Conservation (phyloP, 2,888 invertebrate genomes). For the Rotaria macrura region DNA sequence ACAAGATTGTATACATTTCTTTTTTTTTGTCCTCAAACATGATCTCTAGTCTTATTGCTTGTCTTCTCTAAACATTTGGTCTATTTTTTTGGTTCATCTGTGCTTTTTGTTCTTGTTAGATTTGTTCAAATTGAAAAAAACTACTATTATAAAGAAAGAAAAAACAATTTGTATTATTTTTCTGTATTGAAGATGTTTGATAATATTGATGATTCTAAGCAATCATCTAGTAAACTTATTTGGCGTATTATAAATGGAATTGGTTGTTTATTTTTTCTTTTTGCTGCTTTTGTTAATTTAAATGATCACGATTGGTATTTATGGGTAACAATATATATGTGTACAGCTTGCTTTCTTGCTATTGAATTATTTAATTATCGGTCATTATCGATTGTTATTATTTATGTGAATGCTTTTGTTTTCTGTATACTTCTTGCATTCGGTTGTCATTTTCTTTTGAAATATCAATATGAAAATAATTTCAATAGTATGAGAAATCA, state of each 20-base stretch:
- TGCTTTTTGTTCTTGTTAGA: neutral
- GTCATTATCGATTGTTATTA: neutral
- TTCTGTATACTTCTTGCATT: neutral
- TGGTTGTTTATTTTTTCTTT: neutral
- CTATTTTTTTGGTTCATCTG: neutral
- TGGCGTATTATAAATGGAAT: neutral
- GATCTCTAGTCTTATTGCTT: conserved; percentile 3
- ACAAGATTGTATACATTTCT: neutral
- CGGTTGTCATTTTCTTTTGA: neutral
- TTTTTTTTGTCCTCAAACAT: neutral
- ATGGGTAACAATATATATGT: neutral
- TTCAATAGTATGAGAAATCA: neutral
- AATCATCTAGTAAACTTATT: neutral
- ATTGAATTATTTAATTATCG: neutral
- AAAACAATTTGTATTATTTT: neutral
- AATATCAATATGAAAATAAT: neutral
- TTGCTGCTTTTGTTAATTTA: conserved; percentile 19
- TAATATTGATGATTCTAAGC: neutral
- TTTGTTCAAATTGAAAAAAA: neutral
- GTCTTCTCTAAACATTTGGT: neutral
- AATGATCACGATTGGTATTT: conserved; percentile 19
- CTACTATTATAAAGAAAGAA: neutral
- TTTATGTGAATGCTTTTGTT: neutral
- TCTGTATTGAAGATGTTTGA: neutral
- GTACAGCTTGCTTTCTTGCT: neutral